Conservation (phyloP, 2,113 vertebrate genomes). For the Sphyrna mokarran region DNA sequence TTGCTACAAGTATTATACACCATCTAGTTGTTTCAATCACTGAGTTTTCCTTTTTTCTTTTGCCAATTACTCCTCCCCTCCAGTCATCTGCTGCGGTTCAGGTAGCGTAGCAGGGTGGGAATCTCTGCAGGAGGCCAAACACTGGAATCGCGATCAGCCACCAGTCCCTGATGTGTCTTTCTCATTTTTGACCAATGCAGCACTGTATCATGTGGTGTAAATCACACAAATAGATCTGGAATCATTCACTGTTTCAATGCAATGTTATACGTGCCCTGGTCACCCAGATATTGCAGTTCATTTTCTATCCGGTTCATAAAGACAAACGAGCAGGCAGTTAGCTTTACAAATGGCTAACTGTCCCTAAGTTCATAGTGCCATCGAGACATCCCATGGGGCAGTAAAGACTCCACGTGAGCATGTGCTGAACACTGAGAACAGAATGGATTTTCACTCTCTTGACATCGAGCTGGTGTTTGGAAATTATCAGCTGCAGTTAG, state of each 20-base stretch:
- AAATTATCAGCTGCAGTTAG: not conserved
- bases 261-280: not conserved
- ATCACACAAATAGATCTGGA: not conserved
- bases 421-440: not conserved
- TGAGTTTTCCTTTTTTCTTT: no score
- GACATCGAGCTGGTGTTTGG: not conserved
- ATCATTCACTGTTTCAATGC: not conserved
- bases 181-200: not conserved
- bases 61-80: no score
- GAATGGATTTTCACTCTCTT: not conserved
- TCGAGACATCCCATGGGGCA: not conserved
- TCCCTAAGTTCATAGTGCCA: not conserved
- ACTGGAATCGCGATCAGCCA: no score
- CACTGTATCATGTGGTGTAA: not conserved
- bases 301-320: not conserved
- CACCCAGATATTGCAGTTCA: not conserved
- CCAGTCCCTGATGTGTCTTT: no score
- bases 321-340: not conserved
- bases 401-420: not conserved
- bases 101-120: no score
- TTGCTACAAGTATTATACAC: no score
- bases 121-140: no score
- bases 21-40: no score
- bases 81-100: no score
- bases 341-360: not conserved